Conservation (phyloP, 2,888 invertebrate species). For the Epistrophella euchroma region DNA sequence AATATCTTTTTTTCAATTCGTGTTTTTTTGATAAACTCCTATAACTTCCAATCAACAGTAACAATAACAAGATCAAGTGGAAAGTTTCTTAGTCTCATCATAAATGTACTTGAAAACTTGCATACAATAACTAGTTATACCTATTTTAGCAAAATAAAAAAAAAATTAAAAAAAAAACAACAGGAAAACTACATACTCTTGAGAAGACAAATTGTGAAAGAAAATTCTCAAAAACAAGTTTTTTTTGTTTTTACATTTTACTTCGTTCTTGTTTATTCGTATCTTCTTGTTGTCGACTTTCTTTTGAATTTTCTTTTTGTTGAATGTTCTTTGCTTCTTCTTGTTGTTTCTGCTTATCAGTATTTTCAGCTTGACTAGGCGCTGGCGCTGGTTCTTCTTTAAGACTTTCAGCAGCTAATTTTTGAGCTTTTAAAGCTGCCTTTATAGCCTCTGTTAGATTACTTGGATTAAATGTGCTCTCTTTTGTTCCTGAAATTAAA, state of each 20-base stretch:
- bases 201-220: neutral
- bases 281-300: constrained; percentile 41
- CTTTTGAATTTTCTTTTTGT: constrained; percentile 29
- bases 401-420: neutral
- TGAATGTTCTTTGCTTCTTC: constrained; percentile 18
- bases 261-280: constrained; percentile 61
- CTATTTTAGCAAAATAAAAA: constrained; percentile 36
- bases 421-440: constrained; percentile 50
- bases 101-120: constrained; percentile 2
- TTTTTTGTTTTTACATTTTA: constrained; percentile 61
- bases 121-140: constrained; percentile 33
- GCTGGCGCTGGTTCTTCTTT: neutral
- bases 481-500: constrained; percentile 64
- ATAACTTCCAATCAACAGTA: constrained; percentile 32
- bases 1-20: neutral
- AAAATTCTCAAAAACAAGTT: neutral
- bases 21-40: constrained; percentile 26
- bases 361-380: constrained; percentile 12
- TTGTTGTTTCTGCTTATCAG: constrained; percentile 15
- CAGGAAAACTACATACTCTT: constrained; percentile 18
- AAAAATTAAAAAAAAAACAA: constrained; percentile 13
- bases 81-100: constrained; percentile 37
- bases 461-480: constrained; percentile 44
- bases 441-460: constrained; percentile 53
- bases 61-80: constrained; percentile 31